Percentiles rank a stretch among this genome's conserved stretches.
phyloP scores from a whole-genome alignment of 2,888 invertebrate species.

The Dioctria rufipes region DNA sequence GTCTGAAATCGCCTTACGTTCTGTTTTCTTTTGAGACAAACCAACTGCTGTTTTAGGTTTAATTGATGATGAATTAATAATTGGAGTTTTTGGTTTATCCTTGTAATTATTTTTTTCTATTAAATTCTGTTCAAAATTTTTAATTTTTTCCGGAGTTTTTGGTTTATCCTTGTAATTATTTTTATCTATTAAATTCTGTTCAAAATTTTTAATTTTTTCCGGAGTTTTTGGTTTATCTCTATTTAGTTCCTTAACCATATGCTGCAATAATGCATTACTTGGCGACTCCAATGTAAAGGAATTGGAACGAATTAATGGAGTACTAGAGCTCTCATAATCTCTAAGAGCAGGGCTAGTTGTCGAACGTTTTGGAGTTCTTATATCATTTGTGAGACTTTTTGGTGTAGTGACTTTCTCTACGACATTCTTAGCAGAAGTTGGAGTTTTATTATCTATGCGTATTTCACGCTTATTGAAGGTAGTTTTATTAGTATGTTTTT shows the following conservation, averaged over 20 bases:
- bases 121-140: background rate
- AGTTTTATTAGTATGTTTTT: background rate
- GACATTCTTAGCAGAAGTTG: background rate
- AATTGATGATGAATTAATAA: conserved; percentile 64
- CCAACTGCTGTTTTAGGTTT: conserved; percentile 1
- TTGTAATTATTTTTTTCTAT: background rate
- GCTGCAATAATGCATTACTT: conserved; percentile 78
- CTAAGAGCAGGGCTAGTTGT: background rate
- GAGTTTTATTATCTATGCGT: background rate
- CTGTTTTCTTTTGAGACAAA: background rate
- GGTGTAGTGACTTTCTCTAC: background rate
- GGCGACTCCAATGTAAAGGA: conserved; percentile 86
- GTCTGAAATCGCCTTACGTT: background rate
- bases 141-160: background rate
- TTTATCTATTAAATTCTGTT: too few relatives aligned
- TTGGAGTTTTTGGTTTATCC: background rate
- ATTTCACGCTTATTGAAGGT: background rate
- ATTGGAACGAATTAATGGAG: conserved; percentile 78
- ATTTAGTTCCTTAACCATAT: conserved; percentile 56
- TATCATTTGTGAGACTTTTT: background rate
- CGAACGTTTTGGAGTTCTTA: background rate
- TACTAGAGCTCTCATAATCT: conserved; percentile 52
- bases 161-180: background rate
- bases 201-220: background rate
- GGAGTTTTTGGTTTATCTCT: background rate